Evolutionary conservation across 2,797 vertebrate species (phyloP).

Genomic region (Avahi laniger): DNA sequence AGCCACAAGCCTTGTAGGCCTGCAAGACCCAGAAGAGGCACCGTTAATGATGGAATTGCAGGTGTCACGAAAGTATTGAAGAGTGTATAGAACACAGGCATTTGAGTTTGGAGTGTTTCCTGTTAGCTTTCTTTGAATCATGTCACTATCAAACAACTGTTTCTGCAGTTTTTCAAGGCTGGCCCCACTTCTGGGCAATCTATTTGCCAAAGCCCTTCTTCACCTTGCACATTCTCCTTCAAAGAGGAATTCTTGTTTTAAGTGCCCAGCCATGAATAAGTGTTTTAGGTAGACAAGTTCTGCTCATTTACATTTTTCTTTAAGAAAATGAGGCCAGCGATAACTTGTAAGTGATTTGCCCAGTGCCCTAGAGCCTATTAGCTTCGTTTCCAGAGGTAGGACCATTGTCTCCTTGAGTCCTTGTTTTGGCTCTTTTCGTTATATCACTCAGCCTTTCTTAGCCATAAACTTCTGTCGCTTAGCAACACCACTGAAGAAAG

Average conservation of each 20-base stretch:
- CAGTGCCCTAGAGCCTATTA: background rate
- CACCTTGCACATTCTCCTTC: background rate
- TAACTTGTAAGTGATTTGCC: background rate
- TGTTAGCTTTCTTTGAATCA: background rate
- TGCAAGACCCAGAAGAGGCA: background rate
- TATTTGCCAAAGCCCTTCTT: background rate
- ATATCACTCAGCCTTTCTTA: background rate
- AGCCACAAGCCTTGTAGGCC: background rate
- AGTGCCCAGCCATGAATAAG: background rate
- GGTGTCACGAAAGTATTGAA: background rate
- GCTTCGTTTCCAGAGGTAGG: background rate
- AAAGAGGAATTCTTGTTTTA: background rate
- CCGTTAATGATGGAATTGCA: background rate
- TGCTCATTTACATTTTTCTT: slow-evolving; percentile 36
- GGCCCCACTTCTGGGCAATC: background rate
- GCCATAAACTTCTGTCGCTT: background rate
- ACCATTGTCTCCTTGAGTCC: background rate
- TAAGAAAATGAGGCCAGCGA: background rate
- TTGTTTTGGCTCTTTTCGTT: background rate
- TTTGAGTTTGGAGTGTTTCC: background rate
- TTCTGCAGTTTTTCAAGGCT: background rate
- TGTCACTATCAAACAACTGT: background rate
- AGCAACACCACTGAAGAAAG: slow-evolving; percentile 5
- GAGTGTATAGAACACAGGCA: background rate
- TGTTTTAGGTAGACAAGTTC: background rate